These are phyloP conservation scores for Percopsis omiscomaycus DNA, from an alignment of 2,797 vertebrate species.

Conservation along the genomic window DNA sequence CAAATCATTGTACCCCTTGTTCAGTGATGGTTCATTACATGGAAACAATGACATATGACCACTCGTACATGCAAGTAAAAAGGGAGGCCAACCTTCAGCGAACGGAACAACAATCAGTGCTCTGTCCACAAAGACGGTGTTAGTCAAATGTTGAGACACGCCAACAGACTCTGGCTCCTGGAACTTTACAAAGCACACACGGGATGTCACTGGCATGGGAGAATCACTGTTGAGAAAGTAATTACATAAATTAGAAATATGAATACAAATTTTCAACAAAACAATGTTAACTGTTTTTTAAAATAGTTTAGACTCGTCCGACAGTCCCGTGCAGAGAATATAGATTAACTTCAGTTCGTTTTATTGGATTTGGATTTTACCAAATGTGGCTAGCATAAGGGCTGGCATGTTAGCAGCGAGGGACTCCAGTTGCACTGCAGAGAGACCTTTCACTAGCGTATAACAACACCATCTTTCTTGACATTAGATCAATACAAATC, in stretches of 20 bases:
- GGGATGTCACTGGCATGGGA: constrained; percentile 93
- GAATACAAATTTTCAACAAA: background rate
- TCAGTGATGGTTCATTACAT: constrained; percentile 17
- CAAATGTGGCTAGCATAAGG: background rate
- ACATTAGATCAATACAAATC: background rate
- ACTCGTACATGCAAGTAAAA: constrained; percentile 29
- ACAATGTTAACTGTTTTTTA: too few relatives aligned
- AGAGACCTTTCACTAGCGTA: too few relatives aligned
- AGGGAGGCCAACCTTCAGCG: constrained; percentile 94
- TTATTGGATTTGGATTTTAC: background rate
- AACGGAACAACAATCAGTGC: constrained; percentile 98
- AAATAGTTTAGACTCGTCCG: background rate
- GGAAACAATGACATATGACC: constrained; percentile 40
- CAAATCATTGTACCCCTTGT: constrained; percentile 4
- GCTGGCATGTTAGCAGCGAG: constrained; percentile 26
- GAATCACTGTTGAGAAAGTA: constrained; percentile 82
- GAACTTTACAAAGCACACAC: constrained; percentile 99
- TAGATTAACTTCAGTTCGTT: background rate
- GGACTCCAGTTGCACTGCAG: background rate
- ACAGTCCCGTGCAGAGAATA: background rate
- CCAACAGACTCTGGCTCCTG: constrained; percentile 93
- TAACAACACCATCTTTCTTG: background rate
- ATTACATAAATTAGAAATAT: background rate
- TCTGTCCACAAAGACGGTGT: constrained; percentile 99
- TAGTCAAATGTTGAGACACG: constrained; percentile 97